Evolutionary conservation across 30 jellyfish, hydroid and myxozoan species (phyloP), one percentile per base, ranked within the genome.

Genomic region (Sanderia malayensis): DNA sequence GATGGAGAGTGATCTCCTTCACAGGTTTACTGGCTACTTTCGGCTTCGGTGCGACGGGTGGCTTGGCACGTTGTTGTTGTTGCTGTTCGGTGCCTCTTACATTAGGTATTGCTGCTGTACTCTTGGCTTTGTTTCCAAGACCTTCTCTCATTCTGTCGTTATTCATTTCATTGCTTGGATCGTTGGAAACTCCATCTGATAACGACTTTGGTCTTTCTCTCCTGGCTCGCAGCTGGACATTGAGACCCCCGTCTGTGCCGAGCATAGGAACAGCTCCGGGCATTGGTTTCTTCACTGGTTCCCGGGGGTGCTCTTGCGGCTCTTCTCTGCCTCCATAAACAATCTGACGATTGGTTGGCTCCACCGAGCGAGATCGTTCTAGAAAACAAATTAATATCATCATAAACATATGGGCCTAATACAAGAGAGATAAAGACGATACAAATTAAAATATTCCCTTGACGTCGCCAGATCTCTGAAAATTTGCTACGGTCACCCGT

Each of bases 31-130:
- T 70, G 7, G 49, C 31, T 7, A 69, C 52, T 53, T 88, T 73
- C 26, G 95, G 95, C 58, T 77, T 85, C 19, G 99, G 96, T n/a
- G 96, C 95, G 52, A 84, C 87, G 3, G 98, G 98, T 4, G 97
- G 97, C 61, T 80, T 22, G 64, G 31, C 44, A 8, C 41, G 30
- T 74, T 34, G 27, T 37, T 23, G 70, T 58, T 71, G 47, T 31
- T 28, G 32, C 66, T 71, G 86, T 46, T 65, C 76, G 13, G 71
- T 94, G 68, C 59, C 87, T 61, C 61, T 55, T 28, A 68, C 76
- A 67, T 75, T 70, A 44, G 67, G 70, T 85, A 81, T n/a, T 10
- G 93, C 82, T 20, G 84, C 93, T 1, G 93, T 62, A 45, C 93
- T 81, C 65, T 81, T 81, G 21, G 93, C 84, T 65, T 81, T 81